Evolutionary conservation across 2,888 invertebrate species (phyloP).

Genomic region (Saturnia pavonia): DNA sequence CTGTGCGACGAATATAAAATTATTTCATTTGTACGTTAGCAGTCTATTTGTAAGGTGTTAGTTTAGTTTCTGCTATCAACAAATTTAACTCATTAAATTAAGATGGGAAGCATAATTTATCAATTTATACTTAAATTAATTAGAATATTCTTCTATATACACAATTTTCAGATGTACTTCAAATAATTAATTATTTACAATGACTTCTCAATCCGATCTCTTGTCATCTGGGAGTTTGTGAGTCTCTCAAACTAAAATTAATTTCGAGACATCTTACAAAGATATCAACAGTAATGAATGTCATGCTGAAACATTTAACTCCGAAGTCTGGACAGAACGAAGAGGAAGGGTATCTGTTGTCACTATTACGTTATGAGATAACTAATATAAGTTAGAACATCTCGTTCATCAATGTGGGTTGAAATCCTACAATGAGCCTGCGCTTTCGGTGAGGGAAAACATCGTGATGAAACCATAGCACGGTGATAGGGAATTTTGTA

Average conservation of each 20-base stretch:
- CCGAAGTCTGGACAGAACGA: not conserved
- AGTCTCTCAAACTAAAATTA: not conserved
- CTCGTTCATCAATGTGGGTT: too few species aligned
- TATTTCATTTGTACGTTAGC: not conserved
- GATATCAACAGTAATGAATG: not conserved
- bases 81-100: not conserved
- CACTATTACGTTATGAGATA: too few species aligned
- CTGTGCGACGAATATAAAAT: too few species aligned
- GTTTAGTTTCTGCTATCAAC: not conserved
- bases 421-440: too few species aligned
- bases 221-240: not conserved
- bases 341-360: not conserved
- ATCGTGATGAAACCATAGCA: too few species aligned
- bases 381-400: too few species aligned
- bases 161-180: not conserved
- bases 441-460: too few species aligned
- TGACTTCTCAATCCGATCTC: not conserved
- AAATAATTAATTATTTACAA: not conserved
- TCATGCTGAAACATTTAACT: not conserved
- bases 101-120: not conserved
- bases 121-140: not conserved
- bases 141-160: not conserved
- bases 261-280: constrained; percentile 1
- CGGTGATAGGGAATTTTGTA: too few species aligned
- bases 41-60: not conserved